phyloP scores from a whole-genome alignment of 1,140 invertebrate genomes.

The Magallana angulata region DNA sequence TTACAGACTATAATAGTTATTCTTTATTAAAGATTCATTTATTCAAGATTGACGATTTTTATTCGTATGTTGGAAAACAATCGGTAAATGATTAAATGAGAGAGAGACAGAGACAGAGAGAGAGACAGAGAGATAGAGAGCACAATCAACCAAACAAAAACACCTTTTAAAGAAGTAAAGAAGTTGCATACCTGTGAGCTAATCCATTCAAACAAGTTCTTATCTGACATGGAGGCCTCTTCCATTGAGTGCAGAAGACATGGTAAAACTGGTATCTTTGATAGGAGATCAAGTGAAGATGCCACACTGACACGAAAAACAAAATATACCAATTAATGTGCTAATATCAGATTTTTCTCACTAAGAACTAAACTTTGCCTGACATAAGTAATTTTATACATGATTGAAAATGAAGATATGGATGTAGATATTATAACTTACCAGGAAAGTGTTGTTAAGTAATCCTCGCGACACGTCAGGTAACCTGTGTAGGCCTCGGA shows the following conservation, averaged over 20 bases:
- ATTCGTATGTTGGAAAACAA: too few species aligned
- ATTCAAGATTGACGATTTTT: too few species aligned
- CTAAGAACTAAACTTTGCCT: background rate
- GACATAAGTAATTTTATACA: background rate
- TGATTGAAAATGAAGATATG: background rate
- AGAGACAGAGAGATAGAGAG: too few species aligned
- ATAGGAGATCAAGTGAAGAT: conserved; percentile 86
- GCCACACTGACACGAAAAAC: conserved; percentile 84
- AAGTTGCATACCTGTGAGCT: conserved; percentile 65
- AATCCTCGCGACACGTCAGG: conserved; percentile 85
- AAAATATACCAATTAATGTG: background rate
- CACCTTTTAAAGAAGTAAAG: background rate
- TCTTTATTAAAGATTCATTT: too few species aligned
- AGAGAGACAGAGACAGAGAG: too few species aligned
- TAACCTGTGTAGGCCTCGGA: conserved; percentile 87
- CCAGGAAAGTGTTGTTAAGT: conserved; percentile 83
- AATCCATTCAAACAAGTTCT: conserved; percentile 73
- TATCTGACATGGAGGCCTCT: conserved; percentile 42
- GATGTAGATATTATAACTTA: conserved; percentile 72
- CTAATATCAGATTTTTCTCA: background rate
- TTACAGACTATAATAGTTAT: too few species aligned
- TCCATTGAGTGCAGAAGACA: conserved; percentile 74
- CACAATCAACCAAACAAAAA: too few species aligned
- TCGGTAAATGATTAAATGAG: too few species aligned
- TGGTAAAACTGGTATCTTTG: conserved; percentile 84